Evolutionary conservation across 1,140 invertebrate species (phyloP), one percentile per base, ranked within the genome.

Genomic region (Aphelinus atriplicis): DNA sequence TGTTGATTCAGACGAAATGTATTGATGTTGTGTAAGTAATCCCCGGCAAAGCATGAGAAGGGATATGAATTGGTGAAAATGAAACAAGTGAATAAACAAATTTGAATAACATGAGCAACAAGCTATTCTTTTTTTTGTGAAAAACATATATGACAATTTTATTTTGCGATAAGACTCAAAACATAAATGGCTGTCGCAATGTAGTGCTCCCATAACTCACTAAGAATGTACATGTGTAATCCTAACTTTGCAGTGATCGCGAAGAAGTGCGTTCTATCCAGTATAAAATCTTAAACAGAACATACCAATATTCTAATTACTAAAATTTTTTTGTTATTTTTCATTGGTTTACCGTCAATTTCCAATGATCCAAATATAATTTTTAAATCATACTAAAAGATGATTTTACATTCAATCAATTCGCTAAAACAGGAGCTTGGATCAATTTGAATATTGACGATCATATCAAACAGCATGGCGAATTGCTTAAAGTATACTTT

Each of bases 51-150:
- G 26, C 26, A 26, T 26, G 7, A 56, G 5, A 6, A 66, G 26
- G 62, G 67, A 61, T 60, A 7, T 10, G 45, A 43, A 48, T 5
- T 64, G 66, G 55, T 74, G 58, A 71, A 51, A 75, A 57, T 55
- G 51, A 75, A 53, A 53, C 9, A 53, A 53, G 9, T 53, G 51
- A 75, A 77, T 62, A 78, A 80, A 78, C 76, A 65, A 80, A 78
- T 78, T 51, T 80, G 77, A 81, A 82, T 72, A 78, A 83, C 72
- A 68, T 80, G 71, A 80, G 82, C 78, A 75, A 73, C 66, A 83
- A 77, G 80, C 78, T 80, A 80, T 84, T 83, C 83, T 83, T 84
- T 81, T 62, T 74, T 67, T 76, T 73, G 77, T 74, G 66, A 72
- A 75, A 78, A 26, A 26, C 26, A 26, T 26, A 26, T 26, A 26